Evolutionary conservation across 2,113 vertebrate genomes (phyloP).

Genomic region (Spilogale gracilis): DNA sequence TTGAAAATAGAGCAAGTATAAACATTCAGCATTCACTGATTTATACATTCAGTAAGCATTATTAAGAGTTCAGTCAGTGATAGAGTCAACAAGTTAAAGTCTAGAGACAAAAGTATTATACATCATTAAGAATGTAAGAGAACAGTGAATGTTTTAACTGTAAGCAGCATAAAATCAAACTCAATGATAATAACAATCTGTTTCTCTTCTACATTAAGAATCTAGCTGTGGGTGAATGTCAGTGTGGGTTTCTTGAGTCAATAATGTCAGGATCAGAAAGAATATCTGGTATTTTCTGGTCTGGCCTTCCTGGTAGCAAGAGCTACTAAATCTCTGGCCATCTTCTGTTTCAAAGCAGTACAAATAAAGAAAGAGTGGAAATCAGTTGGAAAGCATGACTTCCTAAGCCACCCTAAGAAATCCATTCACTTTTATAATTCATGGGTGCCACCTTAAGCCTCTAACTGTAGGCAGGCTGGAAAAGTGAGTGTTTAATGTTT

Average conservation of each 20-base stretch:
- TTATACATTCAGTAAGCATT: constrained; percentile 2
- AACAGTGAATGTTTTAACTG: not conserved
- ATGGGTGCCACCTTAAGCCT: not conserved
- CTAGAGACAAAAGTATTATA: not conserved
- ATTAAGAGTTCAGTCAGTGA: not conserved
- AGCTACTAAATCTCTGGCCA: not conserved
- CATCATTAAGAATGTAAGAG: not conserved
- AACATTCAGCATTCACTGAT: not conserved
- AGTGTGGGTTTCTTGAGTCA: not conserved
- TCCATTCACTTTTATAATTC: not conserved
- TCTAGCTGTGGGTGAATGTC: not conserved
- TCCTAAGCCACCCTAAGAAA: not conserved
- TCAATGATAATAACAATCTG: not conserved
- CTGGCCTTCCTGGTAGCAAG: not conserved
- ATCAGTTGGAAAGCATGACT: not conserved
- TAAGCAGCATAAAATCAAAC: not conserved
- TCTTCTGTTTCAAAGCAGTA: not conserved
- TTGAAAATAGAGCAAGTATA: not conserved
- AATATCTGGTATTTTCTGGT: not conserved
- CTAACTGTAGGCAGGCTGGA: not conserved
- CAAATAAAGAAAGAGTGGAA: not conserved
- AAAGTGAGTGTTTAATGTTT: not conserved
- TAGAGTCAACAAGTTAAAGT: not conserved
- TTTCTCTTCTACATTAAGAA: not conserved
- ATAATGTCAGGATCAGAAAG: not conserved